Conservation (phyloP, 2,888 invertebrate species). For the Chymomyza fuscimana region DNA sequence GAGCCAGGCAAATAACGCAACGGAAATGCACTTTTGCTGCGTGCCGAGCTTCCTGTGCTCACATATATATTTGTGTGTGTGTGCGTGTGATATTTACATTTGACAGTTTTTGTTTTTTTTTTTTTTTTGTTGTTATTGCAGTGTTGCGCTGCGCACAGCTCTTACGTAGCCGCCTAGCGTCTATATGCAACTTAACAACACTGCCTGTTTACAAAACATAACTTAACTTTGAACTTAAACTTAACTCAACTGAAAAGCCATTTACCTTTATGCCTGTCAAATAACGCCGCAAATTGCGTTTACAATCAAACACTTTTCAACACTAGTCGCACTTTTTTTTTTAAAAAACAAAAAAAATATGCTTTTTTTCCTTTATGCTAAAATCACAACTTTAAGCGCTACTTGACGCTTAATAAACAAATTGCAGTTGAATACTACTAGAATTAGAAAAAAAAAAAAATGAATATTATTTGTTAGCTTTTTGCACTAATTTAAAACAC, state of each 20-base stretch:
- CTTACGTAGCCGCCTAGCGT: not conserved
- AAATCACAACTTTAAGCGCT: slow-evolving; percentile 21
- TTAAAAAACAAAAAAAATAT: slow-evolving; percentile 16
- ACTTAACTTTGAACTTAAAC: not conserved
- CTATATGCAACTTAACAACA: not conserved
- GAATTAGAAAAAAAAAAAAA: slow-evolving; percentile 32
- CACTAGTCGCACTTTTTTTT: not conserved
- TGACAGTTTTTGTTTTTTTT: not conserved
- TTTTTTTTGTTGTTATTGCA: not conserved
- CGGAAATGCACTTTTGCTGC: slow-evolving; percentile 22
- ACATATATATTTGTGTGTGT: not conserved
- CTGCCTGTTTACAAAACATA: not conserved
- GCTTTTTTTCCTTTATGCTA: not conserved
- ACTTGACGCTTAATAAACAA: not conserved
- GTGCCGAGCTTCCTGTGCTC: not conserved
- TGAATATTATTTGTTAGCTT: slow-evolving; percentile 5
- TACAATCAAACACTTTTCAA: slow-evolving; percentile 23
- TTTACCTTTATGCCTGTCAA: not conserved
- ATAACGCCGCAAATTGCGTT: not conserved
- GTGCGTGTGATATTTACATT: not conserved
- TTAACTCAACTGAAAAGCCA: not conserved
- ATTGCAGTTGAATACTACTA: too few species aligned
- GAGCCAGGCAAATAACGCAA: slow-evolving; percentile 14
- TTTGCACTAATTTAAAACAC: not conserved
- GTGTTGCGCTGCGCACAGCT: not conserved